A percentile compares a stretch with the other conserved stretches of the same genome.
Evolutionary conservation across 2,113 vertebrate genomes (phyloP).

Genomic region (Sorex fumeus): DNA sequence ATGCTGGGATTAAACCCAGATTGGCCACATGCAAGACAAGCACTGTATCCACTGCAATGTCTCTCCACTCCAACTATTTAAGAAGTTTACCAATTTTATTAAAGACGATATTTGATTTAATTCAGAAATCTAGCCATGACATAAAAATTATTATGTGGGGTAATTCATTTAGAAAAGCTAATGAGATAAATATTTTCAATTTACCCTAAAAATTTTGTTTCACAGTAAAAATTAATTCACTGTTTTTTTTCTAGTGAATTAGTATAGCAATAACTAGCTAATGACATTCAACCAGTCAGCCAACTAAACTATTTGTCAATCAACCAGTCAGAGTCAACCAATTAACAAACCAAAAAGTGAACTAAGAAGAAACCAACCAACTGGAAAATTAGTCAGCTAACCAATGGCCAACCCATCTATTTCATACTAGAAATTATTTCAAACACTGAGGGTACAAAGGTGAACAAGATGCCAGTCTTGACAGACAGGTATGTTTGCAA

Average conservation of each 20-base stretch:
- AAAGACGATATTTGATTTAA: not conserved
- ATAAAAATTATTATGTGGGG: not conserved
- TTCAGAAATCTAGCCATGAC: not conserved
- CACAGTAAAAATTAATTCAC: not conserved
- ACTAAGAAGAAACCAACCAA: not conserved
- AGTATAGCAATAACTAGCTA: not conserved
- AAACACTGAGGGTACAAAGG: not conserved
- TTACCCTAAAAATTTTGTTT: slow-evolving; percentile 3
- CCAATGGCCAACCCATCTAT: not conserved
- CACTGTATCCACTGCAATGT: too few relatives aligned
- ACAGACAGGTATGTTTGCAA: not conserved
- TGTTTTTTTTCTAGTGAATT: not conserved
- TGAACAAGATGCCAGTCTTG: not conserved
- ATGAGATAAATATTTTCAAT: not conserved
- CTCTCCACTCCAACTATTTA: too few relatives aligned
- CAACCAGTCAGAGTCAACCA: not conserved
- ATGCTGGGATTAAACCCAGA: too few relatives aligned
- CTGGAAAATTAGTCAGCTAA: not conserved
- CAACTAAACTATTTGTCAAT: not conserved
- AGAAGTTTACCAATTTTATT: not conserved
- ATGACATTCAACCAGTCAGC: not conserved
- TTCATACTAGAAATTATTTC: not conserved
- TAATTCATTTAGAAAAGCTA: not conserved
- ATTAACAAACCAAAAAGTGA: not conserved
- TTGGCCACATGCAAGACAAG: too few relatives aligned